Conservation (phyloP, 2,888 invertebrate genomes). For the Callinectes sapidus region DNA sequence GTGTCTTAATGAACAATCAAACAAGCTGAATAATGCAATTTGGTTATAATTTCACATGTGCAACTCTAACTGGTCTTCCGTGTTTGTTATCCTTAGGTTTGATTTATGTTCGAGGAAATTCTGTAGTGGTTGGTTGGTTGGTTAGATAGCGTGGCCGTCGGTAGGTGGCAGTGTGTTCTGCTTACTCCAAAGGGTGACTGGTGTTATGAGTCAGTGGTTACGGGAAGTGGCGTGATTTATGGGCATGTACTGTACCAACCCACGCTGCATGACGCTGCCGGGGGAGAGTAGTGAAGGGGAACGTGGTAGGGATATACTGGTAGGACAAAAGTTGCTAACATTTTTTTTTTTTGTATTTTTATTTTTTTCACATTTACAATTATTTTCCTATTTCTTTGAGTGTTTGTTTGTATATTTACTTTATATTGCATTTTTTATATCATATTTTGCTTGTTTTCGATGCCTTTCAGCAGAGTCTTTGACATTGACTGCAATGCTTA, state of each 20-base stretch:
- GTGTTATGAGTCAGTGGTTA: slow-evolving; percentile 1
- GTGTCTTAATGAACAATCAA: background rate
- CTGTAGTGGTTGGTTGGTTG: background rate
- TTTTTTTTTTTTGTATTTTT: too few relatives aligned
- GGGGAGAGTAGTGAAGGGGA: background rate
- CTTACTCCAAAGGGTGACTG: background rate
- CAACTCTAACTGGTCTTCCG: background rate
- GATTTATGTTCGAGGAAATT: background rate
- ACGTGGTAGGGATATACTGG: background rate
- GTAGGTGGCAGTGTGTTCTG: background rate
- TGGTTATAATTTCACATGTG: background rate
- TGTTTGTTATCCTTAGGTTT: background rate
- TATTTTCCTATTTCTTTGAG: too few relatives aligned
- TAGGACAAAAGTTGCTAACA: background rate
- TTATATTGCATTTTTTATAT: too few relatives aligned
- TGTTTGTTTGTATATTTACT: too few relatives aligned
- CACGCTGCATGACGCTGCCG: background rate
- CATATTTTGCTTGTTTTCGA: too few relatives aligned
- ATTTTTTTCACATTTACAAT: too few relatives aligned
- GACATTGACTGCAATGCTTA: too few relatives aligned
- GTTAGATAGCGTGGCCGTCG: background rate
- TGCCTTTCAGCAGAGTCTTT: too few relatives aligned
- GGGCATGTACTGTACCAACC: background rate
- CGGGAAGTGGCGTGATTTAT: background rate
- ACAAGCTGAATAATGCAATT: background rate